Percentiles rank a stretch among this genome's conserved stretches.
phyloP scores from a whole-genome alignment of 1,140 invertebrate genomes.

The Paraescarpia echinospica region DNA sequence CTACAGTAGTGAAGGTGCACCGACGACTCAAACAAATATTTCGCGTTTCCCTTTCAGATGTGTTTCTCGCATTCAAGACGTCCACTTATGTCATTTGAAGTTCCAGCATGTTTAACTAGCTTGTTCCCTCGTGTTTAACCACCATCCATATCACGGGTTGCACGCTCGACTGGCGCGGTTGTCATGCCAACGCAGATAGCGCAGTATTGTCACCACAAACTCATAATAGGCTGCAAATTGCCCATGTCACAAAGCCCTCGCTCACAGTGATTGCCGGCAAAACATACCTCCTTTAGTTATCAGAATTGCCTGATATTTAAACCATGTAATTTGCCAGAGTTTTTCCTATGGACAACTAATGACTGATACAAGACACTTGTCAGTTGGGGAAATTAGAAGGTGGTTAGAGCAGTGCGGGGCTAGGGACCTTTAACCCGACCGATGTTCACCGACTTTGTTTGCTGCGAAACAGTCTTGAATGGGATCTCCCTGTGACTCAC shows the following conservation, averaged over 20 bases:
- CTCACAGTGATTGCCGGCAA: not conserved
- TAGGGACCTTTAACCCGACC: not conserved
- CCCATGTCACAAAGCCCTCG: not conserved
- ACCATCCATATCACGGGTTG: not conserved
- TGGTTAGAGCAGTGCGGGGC: not conserved
- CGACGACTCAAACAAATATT: not conserved
- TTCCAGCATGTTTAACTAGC: not conserved
- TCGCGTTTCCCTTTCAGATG: not conserved
- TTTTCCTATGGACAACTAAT: slow-evolving; percentile 1
- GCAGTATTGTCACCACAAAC: not conserved
- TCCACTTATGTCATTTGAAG: not conserved
- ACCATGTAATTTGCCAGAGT: not conserved
- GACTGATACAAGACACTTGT: not conserved
- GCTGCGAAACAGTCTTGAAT: not conserved
- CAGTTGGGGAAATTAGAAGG: not conserved
- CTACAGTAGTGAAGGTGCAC: not conserved
- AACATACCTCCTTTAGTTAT: not conserved
- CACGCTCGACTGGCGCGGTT: not conserved
- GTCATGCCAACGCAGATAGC: not conserved
- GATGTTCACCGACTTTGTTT: not conserved
- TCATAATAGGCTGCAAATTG: not conserved
- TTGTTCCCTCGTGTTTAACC: not conserved
- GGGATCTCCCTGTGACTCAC: not conserved
- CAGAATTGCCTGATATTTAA: not conserved
- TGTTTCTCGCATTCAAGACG: not conserved